phyloP scores from a whole-genome alignment of 2,888 invertebrate species.

The Plusia festucae region DNA sequence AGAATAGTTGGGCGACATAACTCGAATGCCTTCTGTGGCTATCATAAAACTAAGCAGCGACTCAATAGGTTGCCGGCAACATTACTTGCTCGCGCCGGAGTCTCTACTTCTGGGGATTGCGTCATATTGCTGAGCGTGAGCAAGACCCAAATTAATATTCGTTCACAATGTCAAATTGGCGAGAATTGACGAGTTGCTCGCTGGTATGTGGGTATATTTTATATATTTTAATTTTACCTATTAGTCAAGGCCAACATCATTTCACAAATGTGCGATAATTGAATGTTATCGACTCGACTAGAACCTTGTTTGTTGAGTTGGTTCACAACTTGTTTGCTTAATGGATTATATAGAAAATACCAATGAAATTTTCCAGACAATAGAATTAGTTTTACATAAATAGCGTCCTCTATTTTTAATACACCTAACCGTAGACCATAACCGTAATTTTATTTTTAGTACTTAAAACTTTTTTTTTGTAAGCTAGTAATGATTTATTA shows the following conservation, averaged over 20 bases:
- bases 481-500: not conserved
- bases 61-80: constrained; percentile 51
- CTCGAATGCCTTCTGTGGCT: constrained; percentile 48
- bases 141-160: constrained; percentile 65
- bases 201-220: constrained; percentile 33
- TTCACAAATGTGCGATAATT: constrained; percentile 41
- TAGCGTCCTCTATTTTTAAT: not conserved
- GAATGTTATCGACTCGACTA: constrained; percentile 35
- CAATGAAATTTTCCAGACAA: not conserved
- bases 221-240: constrained; percentile 48
- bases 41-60: constrained; percentile 49
- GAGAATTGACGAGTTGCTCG: constrained; percentile 44
- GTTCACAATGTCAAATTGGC: constrained; percentile 57
- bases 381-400: not conserved
- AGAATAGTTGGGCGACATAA: constrained; percentile 25
- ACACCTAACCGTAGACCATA: not conserved
- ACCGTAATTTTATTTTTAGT: too few relatives aligned
- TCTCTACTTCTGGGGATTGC: constrained; percentile 68
- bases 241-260: constrained; percentile 49
- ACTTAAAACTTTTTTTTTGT: too few relatives aligned
- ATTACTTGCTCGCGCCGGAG: constrained; percentile 58
- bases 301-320: constrained; percentile 6
- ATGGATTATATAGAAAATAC: constrained; percentile 6
- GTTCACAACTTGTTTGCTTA: not conserved
- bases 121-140: constrained; percentile 64